Evolutionary conservation across 2,888 invertebrate species (phyloP).

Genomic region (Pollenia griseotomentosa): DNA sequence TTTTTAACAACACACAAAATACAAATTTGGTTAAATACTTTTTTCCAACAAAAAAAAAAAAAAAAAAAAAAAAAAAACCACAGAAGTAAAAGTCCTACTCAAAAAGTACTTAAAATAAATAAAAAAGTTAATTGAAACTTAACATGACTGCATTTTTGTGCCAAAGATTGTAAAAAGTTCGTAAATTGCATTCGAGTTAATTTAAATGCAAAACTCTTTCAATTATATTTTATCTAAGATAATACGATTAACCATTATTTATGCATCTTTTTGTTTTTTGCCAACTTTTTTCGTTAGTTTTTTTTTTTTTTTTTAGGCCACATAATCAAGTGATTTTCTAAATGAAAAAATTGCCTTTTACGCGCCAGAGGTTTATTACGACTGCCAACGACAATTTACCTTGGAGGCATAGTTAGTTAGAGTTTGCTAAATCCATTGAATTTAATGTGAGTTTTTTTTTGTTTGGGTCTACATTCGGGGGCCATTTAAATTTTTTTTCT

Average conservation of each 20-base stretch:
- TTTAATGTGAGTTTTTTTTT: constrained; percentile 36
- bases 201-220: constrained; percentile 16
- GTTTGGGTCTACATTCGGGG: constrained; percentile 8
- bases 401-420: constrained; percentile 64
- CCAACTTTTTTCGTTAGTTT: background rate
- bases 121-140: constrained; percentile 26
- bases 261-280: background rate
- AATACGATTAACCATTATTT: constrained; percentile 43
- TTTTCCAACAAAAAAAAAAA: constrained; percentile 10
- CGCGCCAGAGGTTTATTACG: constrained; percentile 58
- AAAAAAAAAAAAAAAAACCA: constrained; percentile 24
- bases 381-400: constrained; percentile 46
- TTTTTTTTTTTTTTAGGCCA: constrained; percentile 56
- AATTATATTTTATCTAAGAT: constrained; percentile 39
- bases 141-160: constrained; percentile 26
- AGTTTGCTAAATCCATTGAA: constrained; percentile 43
- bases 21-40: background rate
- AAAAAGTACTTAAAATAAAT: background rate
- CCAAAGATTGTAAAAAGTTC: constrained; percentile 23
- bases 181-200: background rate
- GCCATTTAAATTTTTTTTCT: constrained; percentile 42
- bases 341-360: constrained; percentile 74
- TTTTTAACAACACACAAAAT: background rate
- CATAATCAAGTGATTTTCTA: constrained; percentile 79
- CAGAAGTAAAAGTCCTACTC: background rate